Evolutionary conservation across 1,140 invertebrate species (phyloP).

Genomic region (Tetragnatha versicolor): DNA sequence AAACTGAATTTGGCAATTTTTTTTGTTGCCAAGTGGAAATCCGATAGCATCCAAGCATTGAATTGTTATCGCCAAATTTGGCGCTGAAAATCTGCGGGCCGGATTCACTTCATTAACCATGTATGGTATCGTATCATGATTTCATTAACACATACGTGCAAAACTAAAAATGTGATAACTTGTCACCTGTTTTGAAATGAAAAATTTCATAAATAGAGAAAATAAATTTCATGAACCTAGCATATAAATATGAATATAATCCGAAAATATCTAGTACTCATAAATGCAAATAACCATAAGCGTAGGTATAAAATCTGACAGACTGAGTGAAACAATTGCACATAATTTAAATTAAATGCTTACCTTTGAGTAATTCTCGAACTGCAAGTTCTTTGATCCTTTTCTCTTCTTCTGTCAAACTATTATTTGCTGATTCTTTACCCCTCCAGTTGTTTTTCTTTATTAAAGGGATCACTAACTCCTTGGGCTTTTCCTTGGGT

Average conservation of each 20-base stretch:
- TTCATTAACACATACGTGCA: no score
- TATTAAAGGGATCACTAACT: slow-evolving; percentile 65
- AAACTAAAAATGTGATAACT: no score
- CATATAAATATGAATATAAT: slow-evolving; percentile 60
- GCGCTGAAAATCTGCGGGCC: no score
- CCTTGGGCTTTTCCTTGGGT: slow-evolving; percentile 60
- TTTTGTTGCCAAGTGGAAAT: no score
- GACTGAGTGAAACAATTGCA: slow-evolving; percentile 60
- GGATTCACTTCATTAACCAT: no score
- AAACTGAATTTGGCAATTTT: no score
- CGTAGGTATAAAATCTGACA: slow-evolving; percentile 7
- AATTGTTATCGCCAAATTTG: no score
- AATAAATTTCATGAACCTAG: neutral
- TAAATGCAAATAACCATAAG: neutral
- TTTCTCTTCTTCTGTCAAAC: slow-evolving; percentile 15
- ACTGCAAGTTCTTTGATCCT: slow-evolving; percentile 56
- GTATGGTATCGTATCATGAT: no score
- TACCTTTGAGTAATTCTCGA: slow-evolving; percentile 48
- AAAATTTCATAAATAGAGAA: no score
- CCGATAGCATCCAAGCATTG: no score
- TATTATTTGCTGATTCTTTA: neutral
- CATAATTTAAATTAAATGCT: slow-evolving; percentile 54
- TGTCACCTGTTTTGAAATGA: no score
- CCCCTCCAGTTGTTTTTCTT: slow-evolving; percentile 61
- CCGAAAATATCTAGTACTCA: neutral